Evolutionary conservation across 2,797 vertebrate species (phyloP).

Genomic region (Babyrousa celebensis): DNA sequence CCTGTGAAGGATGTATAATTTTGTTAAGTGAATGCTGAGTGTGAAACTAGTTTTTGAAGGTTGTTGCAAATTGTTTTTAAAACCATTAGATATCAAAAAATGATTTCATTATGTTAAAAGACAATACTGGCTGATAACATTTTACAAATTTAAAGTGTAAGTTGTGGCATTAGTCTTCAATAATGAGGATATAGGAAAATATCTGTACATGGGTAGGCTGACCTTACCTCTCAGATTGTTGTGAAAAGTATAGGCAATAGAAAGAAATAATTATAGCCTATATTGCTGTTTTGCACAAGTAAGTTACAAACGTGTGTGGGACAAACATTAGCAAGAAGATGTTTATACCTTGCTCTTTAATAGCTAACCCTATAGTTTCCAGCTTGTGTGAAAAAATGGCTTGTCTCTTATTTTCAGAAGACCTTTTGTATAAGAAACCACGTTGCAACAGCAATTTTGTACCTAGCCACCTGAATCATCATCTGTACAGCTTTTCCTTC

Average conservation of each 20-base stretch:
- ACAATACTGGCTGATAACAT: not conserved
- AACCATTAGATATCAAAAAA: not conserved
- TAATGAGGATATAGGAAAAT: not conserved
- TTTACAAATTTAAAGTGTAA: not conserved
- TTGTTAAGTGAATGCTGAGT: not conserved
- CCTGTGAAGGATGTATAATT: not conserved
- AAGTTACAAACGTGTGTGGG: not conserved
- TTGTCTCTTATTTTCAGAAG: not conserved
- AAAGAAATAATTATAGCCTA: not conserved
- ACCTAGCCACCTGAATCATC: not conserved
- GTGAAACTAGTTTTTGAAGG: conserved; percentile 1
- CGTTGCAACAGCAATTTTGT: not conserved
- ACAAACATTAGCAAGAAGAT: not conserved
- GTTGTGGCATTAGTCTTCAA: not conserved
- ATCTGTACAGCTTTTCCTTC: not conserved
- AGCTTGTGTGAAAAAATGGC: not conserved
- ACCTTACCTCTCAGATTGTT: not conserved
- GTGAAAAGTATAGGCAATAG: not conserved
- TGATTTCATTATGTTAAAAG: not conserved
- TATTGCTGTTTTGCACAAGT: not conserved
- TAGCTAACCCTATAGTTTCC: not conserved
- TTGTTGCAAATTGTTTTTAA: not conserved
- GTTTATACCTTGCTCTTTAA: not conserved
- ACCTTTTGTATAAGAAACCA: too few species aligned
- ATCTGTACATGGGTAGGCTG: not conserved